Evolutionary conservation across 2,113 vertebrate species (phyloP).

Genomic region (Cromileptes altivelis): DNA sequence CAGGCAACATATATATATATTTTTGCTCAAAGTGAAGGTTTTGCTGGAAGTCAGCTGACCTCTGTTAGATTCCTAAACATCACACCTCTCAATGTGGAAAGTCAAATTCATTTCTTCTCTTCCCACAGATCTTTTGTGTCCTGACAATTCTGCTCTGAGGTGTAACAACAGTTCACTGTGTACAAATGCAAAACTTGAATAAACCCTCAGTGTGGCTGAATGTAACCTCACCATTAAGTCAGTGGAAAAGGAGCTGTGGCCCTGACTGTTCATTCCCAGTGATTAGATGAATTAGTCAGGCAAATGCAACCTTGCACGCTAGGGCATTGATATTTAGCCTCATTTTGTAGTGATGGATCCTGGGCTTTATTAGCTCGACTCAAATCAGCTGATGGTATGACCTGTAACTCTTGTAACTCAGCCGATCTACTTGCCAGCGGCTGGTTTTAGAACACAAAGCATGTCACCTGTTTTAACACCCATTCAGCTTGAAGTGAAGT

Average conservation of each 20-base stretch:
- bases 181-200: slow-evolving; percentile 54
- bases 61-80: slow-evolving; percentile 23
- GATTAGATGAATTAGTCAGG: slow-evolving; percentile 48
- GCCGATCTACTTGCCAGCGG: too few relatives aligned
- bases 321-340: slow-evolving; percentile 32
- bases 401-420: too few relatives aligned
- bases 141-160: slow-evolving; percentile 58
- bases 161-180: slow-evolving; percentile 45
- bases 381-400: too few relatives aligned
- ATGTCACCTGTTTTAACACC: too few relatives aligned
- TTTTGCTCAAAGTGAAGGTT: not conserved
- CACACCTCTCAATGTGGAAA: slow-evolving; percentile 37
- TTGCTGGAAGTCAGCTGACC: slow-evolving; percentile 16
- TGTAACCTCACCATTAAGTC: slow-evolving; percentile 56
- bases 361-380: slow-evolving; percentile 5
- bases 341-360: slow-evolving; percentile 50
- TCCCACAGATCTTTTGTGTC: slow-evolving; percentile 45
- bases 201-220: slow-evolving; percentile 51
- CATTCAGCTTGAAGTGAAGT: too few relatives aligned
- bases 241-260: slow-evolving; percentile 59
- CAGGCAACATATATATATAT: not conserved
- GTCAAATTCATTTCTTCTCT: slow-evolving; percentile 39
- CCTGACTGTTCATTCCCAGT: slow-evolving; percentile 57
- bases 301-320: slow-evolving; percentile 33
- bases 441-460: too few relatives aligned